These are phyloP conservation scores for Xiphydria camelus DNA, from an alignment of 2,888 invertebrate genomes.

Conservation along the genomic window DNA sequence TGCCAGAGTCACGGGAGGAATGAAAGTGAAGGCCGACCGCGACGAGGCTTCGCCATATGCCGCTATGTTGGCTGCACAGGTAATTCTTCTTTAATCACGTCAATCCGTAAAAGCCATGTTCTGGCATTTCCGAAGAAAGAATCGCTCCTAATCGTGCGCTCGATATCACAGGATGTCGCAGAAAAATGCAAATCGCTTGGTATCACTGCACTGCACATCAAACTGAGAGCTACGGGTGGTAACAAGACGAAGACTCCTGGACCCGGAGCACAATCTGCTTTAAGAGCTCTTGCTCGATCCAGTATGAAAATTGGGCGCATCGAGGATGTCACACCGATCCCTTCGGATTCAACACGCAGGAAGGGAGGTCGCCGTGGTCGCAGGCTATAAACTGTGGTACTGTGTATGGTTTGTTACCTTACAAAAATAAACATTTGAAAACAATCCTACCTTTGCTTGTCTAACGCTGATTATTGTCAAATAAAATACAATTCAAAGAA, in stretches of 20 bases:
- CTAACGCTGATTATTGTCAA: too few species aligned
- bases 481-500: too few species aligned
- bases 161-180: conserved; percentile 83
- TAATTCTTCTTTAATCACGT: conserved; percentile 44
- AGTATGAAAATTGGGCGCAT: conserved; percentile 99
- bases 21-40: conserved; percentile 99
- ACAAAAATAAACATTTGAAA: conserved; percentile 40
- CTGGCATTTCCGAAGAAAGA: conserved; percentile 41
- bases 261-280: conserved; percentile 97
- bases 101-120: conserved; percentile 28
- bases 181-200: conserved; percentile 97
- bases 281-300: conserved; percentile 96
- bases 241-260: conserved; percentile 98
- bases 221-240: conserved; percentile 97
- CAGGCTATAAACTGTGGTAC: conserved; percentile 78
- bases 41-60: conserved; percentile 99
- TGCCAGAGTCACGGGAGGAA: conserved; percentile 94
- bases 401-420: conserved; percentile 30
- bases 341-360: conserved; percentile 98
- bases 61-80: conserved; percentile 99
- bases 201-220: conserved; percentile 97
- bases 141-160: conserved; percentile 38
- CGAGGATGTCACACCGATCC: conserved; percentile 99
- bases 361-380: conserved; percentile 99
- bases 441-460: background rate